Base-by-base conservation (phyloP, 2,888 invertebrate species). In the Philhelius pedissequus region DNA sequence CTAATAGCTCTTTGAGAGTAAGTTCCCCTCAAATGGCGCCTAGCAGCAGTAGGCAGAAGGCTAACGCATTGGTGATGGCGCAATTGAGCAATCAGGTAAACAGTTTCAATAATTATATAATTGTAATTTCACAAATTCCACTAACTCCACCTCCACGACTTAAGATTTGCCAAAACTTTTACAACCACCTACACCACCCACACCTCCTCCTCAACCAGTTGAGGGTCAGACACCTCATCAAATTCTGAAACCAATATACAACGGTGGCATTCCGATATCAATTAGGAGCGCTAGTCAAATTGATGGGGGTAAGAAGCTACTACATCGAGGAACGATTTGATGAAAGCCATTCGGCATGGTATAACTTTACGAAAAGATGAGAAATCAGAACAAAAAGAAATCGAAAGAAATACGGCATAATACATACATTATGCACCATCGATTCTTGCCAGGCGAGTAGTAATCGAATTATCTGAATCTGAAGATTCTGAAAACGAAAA, bases 351-450 rank as follows among this genome's bases (percentile, higher is more conserved):
- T 88, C 93, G 98, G 89, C 97, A 97, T 92, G 98, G 98, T 96
- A 91, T 98, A 88, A 97, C 97, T 90, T 92, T 99, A 83, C 94
- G 98, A 78, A 97, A 98, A 90, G 98, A 98, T 66, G 98, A 98
- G 89, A 96, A 97, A 90, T 94, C 94, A 80, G 95, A 96, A 90
- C 94, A 95, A 89, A 95, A 95, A 90, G 94, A 96, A 92, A 93
- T 94, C 91, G 95, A 93, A 92, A 94, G 95, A 90, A 95, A 95
- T 92, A 95, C 94, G 64, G 95, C 96, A 1, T 93, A n/a, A n/a
- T n/a, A n/a, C n/a, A n/a, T 97, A 87, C 96, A 97, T 91, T 98
- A 99, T 92, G 98, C 99, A 20, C 98, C 99, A 60, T 97, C 98
- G 60, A 98, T 99, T 88, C 93, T 99, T 89, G 98, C 98, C 79